Conservation (phyloP, 2,888 invertebrate species). For the Zootermopsis nevadensis region DNA sequence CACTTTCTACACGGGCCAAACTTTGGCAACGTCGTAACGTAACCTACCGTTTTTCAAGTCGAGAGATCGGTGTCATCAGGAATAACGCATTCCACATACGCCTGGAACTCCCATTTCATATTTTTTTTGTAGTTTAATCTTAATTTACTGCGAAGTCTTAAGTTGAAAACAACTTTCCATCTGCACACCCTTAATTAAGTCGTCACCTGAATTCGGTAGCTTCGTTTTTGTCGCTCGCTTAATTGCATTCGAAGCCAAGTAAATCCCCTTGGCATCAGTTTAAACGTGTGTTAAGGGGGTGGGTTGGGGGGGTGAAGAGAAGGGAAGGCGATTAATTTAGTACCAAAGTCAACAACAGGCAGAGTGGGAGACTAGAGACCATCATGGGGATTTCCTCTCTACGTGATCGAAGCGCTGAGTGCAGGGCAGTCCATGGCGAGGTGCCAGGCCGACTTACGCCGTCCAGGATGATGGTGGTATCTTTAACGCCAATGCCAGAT, state of each 20-base stretch:
- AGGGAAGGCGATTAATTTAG: constrained; percentile 1
- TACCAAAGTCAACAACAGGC: constrained; percentile 10
- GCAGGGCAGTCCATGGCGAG: background rate
- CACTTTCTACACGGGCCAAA: too few species aligned
- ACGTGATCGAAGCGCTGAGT: background rate
- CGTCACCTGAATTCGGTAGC: background rate
- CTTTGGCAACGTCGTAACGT: too few species aligned
- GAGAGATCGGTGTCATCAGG: too few species aligned
- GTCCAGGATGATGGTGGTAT: background rate
- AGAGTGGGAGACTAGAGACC: background rate
- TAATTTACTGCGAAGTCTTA: background rate
- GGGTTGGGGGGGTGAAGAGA: background rate
- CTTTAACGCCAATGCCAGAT: background rate
- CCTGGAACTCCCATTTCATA: too few species aligned
- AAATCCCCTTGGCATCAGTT: constrained; percentile 10
- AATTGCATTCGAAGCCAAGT: constrained; percentile 10
- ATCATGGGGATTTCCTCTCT: constrained; percentile 22
- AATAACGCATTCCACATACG: too few species aligned
- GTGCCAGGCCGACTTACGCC: background rate
- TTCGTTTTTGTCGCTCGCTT: background rate
- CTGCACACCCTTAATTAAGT: background rate
- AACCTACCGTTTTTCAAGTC: too few species aligned
- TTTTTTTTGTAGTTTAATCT: too few species aligned
- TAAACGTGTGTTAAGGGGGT: background rate
- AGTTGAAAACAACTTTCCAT: background rate